Evolutionary conservation across 1,140 invertebrate species (phyloP), one percentile per base, ranked within the genome.

Genomic region (Drosophila kurseongensis): DNA sequence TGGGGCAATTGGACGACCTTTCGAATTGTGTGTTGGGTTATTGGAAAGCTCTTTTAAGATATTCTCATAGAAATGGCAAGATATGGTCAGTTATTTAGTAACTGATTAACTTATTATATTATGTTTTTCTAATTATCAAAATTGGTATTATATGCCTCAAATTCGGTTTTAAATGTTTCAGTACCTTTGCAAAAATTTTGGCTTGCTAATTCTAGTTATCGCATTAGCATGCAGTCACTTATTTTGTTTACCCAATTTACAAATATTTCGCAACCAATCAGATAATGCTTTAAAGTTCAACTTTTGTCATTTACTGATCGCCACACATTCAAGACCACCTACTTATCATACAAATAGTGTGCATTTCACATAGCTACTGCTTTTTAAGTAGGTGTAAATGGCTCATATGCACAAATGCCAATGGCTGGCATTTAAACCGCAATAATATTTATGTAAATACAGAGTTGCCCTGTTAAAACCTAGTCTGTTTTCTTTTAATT

Each of bases 401-500:
- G 36, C 29, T 71, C 65, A 36, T 14, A 71, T 57, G 66, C 12
- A 9, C 50, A 71, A 71, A 71, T 71, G 67, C 56, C 67, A 71
- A 40, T 38, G 12, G 29, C 3, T 71, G 67, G 51, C 67, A 71
- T 71, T 71, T 71, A 71, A 36, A 7, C 9, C 2, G 18, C 23
- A 50, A 52, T 66, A 66, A 50, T 71, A 69, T 69, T 57, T n/a
- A 16, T 23, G 51, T 16, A 48, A n/a, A 57, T 41, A 5, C 9
- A 45, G 27, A 16, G 18, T 45, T 27, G n/a, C 50, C 48, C 48
- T 13, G 14, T 27, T 50, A 32, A 16, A n/a, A 13, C 27, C 14
- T 16, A 10, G 12, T 29, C 9, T 32, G 14, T 36, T 55, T 23
- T 42, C 38, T 32, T 71, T 50, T 35, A 47, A 63, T 47, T 63